A percentile compares a stretch with the other conserved stretches of the same genome.
Conservation (phyloP, 2,888 invertebrate genomes). For the Chrysolina americana region DNA sequence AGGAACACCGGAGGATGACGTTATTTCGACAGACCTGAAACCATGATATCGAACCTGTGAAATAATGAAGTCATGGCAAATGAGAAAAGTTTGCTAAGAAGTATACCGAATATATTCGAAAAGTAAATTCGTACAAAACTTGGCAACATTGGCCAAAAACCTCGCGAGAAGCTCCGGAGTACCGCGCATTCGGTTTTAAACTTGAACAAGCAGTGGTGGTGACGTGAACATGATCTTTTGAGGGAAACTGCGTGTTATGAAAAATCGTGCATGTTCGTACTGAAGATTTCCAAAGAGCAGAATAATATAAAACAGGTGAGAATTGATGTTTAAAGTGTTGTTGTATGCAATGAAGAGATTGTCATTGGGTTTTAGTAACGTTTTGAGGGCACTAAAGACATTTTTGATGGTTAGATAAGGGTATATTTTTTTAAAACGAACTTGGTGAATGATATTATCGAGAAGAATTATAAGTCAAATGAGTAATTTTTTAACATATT, state of each 20-base stretch:
- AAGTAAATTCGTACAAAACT: neutral
- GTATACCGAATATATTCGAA: neutral
- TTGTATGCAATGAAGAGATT: neutral
- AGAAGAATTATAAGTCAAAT: no score
- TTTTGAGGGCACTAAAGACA: neutral
- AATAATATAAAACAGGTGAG: neutral
- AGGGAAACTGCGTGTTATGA: slow-evolving; percentile 11
- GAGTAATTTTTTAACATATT: no score
- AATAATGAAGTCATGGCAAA: no score
- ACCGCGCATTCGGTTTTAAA: slow-evolving; percentile 25
- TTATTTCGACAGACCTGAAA: no score
- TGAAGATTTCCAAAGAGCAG: neutral
- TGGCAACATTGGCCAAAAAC: slow-evolving; percentile 25
- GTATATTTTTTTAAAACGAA: no score
- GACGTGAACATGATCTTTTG: slow-evolving; percentile 5
- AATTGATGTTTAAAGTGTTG: neutral
- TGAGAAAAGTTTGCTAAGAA: no score
- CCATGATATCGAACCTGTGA: no score
- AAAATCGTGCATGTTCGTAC: neutral
- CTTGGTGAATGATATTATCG: no score
- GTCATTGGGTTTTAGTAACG: neutral
- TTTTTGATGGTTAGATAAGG: neutral
- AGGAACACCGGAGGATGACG: no score
- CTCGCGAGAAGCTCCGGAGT: slow-evolving; percentile 6
- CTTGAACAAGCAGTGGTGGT: slow-evolving; percentile 22